A percentile compares a stretch with the other conserved stretches of the same genome.
These are phyloP conservation scores for Engraulis encrasicolus DNA, from an alignment of 2,113 vertebrate genomes.

Conservation along the genomic window DNA sequence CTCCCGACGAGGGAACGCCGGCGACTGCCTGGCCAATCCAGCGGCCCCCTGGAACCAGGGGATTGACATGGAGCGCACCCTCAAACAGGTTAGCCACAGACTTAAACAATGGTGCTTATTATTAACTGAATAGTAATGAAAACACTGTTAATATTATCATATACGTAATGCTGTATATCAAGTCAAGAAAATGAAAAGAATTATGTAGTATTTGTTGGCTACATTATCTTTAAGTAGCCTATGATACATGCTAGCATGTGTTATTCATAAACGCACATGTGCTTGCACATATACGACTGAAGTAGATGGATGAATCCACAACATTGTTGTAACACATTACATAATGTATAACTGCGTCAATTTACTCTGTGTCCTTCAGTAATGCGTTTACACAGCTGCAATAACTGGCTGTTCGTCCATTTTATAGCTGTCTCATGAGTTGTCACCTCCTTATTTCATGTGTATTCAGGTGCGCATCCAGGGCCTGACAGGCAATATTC, in stretches of 20 bases:
- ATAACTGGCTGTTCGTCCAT: too few relatives aligned
- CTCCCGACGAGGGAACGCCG: conserved; percentile 96
- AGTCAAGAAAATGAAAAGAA: too few relatives aligned
- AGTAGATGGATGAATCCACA: background rate
- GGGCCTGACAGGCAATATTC: conserved; percentile 95
- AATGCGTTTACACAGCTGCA: too few relatives aligned
- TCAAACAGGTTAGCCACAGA: conserved; percentile 93
- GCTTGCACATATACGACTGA: too few relatives aligned
- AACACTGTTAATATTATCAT: too few relatives aligned
- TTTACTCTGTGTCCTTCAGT: too few relatives aligned
- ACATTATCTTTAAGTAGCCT: too few relatives aligned
- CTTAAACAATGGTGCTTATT: background rate
- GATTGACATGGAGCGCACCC: conserved; percentile 98
- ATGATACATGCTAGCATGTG: too few relatives aligned
- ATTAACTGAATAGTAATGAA: background rate
- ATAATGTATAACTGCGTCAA: too few relatives aligned
- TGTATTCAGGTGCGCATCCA: conserved; percentile 90
- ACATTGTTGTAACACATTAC: too few relatives aligned
- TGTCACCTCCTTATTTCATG: background rate
- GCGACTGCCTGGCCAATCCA: conserved; percentile 96
- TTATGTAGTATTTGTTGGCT: background rate
- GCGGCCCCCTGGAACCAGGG: conserved; percentile 98
- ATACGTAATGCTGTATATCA: too few relatives aligned
- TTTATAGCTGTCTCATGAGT: background rate
- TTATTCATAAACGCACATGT: too few relatives aligned